Percentiles rank a stretch among this genome's conserved stretches.
phyloP scores from a whole-genome alignment of 2,113 vertebrate genomes.

The Oreochromis spilurus region DNA sequence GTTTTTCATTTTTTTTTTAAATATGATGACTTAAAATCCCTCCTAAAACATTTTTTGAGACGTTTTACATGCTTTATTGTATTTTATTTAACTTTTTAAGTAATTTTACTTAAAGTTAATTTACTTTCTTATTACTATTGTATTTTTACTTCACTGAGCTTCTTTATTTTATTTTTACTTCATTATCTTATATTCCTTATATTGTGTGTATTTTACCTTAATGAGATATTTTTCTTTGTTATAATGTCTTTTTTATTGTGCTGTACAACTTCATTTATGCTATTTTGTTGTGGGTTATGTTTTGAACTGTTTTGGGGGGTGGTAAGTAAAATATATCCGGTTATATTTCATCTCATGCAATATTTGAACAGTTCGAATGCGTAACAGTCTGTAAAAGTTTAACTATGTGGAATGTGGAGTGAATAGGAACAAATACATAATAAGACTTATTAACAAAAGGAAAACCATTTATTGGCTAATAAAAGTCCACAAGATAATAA shows the following conservation, averaged over 20 bases:
- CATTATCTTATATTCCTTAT: too few relatives aligned
- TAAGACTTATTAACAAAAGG: not conserved
- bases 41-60: not conserved
- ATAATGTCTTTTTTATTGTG: fast-evolving
- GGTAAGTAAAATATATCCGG: not conserved
- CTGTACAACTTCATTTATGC: not conserved
- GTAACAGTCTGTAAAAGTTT: not conserved
- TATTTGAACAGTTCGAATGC: not conserved
- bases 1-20: fast-evolving
- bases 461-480: not conserved
- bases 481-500: not conserved
- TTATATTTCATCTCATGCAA: not conserved
- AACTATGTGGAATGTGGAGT: not conserved
- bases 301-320: not conserved
- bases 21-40: not conserved
- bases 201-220: not conserved
- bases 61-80: not conserved
- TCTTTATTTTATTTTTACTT: too few relatives aligned
- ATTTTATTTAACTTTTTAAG: not conserved
- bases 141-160: too few relatives aligned
- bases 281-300: not conserved
- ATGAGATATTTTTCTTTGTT: not conserved
- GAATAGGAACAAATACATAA: not conserved
- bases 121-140: fast-evolving
- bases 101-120: not conserved